phyloP scores from a whole-genome alignment of 1,140 invertebrate species.

The Euwallacea similis region DNA sequence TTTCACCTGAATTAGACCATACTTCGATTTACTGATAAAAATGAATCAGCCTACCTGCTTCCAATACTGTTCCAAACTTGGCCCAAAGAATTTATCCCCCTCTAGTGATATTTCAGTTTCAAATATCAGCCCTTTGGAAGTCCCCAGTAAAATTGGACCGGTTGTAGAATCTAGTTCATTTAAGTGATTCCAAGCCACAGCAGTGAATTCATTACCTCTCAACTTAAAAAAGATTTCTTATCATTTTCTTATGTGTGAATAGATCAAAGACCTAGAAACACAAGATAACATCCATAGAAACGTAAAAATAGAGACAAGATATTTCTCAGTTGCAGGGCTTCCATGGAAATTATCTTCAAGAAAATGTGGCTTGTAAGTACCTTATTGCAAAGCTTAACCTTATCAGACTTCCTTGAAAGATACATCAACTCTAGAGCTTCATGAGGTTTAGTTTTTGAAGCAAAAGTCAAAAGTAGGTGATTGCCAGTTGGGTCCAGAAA shows the following conservation, averaged over 20 bases:
- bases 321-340: not conserved
- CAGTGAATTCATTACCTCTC: constrained; percentile 83
- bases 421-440: constrained; percentile 77
- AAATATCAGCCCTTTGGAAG: constrained; percentile 87
- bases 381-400: constrained; percentile 57
- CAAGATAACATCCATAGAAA: no score
- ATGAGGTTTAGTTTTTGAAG: constrained; percentile 64
- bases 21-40: not conserved
- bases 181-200: constrained; percentile 86
- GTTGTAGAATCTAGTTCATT: constrained; percentile 71
- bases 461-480: constrained; percentile 79
- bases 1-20: not conserved
- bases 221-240: constrained; percentile 51
- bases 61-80: constrained; percentile 79
- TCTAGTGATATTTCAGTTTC: constrained; percentile 84
- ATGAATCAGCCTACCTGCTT: constrained; percentile 70
- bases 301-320: not conserved
- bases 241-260: not conserved
- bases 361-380: not conserved
- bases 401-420: constrained; percentile 61
- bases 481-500: constrained; percentile 86
- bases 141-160: constrained; percentile 84
- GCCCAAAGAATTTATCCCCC: constrained; percentile 79
- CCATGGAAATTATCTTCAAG: no score
- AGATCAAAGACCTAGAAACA: no score